A percentile compares a stretch with the other conserved stretches of the same genome.
phyloP scores from a whole-genome alignment of 2,113 vertebrate species.

The Galeopterus variegatus region DNA sequence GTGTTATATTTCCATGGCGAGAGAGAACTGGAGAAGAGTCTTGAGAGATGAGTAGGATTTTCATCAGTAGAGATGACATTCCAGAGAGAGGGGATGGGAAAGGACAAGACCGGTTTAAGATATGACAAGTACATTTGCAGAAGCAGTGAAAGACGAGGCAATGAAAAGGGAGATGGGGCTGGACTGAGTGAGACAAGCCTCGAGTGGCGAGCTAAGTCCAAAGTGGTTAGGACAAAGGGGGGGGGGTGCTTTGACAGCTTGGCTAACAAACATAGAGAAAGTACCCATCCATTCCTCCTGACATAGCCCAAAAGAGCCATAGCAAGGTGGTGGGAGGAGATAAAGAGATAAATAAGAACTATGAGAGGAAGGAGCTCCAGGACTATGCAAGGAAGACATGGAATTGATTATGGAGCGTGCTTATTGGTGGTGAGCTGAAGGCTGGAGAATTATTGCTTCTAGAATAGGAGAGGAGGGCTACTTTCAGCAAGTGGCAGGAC shows the following conservation, averaged over 20 bases:
- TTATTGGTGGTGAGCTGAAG: accelerated
- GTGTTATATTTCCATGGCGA: background rate
- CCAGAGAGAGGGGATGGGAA: background rate
- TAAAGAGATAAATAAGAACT: background rate
- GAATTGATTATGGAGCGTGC: accelerated
- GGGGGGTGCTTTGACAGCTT: background rate
- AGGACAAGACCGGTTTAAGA: background rate
- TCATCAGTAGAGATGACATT: background rate
- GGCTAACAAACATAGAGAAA: background rate
- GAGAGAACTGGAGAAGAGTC: background rate
- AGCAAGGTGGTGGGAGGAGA: background rate
- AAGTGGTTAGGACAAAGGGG: background rate
- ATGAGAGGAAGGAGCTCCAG: accelerated
- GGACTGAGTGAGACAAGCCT: background rate
- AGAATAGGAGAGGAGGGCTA: background rate
- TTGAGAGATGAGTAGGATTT: background rate
- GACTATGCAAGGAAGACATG: accelerated
- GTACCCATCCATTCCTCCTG: background rate
- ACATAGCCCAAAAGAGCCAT: accelerated
- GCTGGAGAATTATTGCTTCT: background rate
- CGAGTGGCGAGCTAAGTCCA: background rate
- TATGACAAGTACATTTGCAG: background rate
- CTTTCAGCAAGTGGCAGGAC: background rate
- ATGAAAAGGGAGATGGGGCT: background rate
- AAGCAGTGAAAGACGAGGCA: background rate